A percentile compares a stretch with the other conserved stretches of the same genome.
Evolutionary conservation across 2,113 vertebrate species (phyloP).

Genomic region (Lutjanus erythropterus): DNA sequence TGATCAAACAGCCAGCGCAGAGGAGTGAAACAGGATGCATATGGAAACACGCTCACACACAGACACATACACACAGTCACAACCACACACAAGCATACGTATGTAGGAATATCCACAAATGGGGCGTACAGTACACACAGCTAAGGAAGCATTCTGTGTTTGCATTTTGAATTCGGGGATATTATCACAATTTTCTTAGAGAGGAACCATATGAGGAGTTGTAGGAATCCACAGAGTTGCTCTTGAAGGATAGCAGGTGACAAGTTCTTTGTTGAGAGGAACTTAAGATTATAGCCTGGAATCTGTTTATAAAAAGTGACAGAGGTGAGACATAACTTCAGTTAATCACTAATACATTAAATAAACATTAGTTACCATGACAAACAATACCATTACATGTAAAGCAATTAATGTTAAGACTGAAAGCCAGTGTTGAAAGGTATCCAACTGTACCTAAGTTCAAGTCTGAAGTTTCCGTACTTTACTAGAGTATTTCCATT

Average conservation of each 20-base stretch:
- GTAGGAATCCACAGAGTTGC: not conserved
- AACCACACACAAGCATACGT: slow-evolving; percentile 5
- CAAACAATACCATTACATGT: too few species aligned
- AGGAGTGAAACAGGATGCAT: slow-evolving; percentile 40
- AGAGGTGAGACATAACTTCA: not conserved
- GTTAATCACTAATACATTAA: not conserved
- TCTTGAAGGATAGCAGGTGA: slow-evolving; percentile 18
- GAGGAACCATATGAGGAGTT: slow-evolving; percentile 33
- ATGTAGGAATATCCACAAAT: slow-evolving; percentile 32
- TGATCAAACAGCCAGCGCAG: slow-evolving; percentile 56
- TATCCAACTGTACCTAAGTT: too few species aligned
- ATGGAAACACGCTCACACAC: slow-evolving; percentile 21
- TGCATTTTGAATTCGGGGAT: slow-evolving; percentile 29
- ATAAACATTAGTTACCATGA: not conserved
- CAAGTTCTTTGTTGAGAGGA: not conserved
- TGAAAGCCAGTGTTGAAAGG: not conserved
- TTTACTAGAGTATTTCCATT: too few species aligned
- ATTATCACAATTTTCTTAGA: slow-evolving; percentile 39
- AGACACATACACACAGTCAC: not conserved
- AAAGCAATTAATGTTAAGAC: not conserved
- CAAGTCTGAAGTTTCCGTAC: too few species aligned
- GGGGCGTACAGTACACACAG: slow-evolving; percentile 13
- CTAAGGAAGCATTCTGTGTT: slow-evolving; percentile 40
- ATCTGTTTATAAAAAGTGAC: slow-evolving; percentile 6
- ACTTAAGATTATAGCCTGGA: not conserved